Conservation (phyloP, 1,140 invertebrate species). For the Formica exsecta region DNA sequence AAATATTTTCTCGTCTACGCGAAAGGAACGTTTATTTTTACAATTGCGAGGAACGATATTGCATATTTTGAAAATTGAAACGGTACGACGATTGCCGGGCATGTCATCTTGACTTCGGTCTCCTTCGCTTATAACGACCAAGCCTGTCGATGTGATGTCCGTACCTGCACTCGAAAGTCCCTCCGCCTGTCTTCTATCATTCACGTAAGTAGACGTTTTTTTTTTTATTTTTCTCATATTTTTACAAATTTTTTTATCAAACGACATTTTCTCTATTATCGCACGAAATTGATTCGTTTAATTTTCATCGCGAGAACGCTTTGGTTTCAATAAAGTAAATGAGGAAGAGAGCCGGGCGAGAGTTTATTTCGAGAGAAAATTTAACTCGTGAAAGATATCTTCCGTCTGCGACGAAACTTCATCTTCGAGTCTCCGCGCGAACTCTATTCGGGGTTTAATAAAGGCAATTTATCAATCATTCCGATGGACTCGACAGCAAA, state of each 20-base stretch:
- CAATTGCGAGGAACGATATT: not conserved
- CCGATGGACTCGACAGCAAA: constrained; percentile 54
- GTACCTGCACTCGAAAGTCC: constrained; percentile 54
- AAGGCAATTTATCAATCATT: constrained; percentile 62
- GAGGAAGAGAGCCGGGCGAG: not conserved
- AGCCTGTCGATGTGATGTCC: constrained; percentile 52
- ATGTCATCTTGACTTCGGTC: not conserved
- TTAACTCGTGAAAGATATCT: constrained; percentile 25
- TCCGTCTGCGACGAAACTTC: constrained; percentile 29
- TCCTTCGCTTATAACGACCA: constrained; percentile 4
- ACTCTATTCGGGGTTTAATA: constrained; percentile 42
- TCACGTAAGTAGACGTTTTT: constrained; percentile 80
- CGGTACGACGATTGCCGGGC: not conserved
- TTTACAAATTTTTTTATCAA: not conserved
- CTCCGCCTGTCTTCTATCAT: constrained; percentile 66
- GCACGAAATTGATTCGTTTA: not conserved
- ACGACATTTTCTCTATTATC: not conserved
- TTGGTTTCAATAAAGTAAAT: not conserved
- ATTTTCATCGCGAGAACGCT: not conserved
- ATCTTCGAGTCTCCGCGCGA: constrained; percentile 39
- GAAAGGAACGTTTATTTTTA: constrained; percentile 27
- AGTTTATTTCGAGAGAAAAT: not conserved
- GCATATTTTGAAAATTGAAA: constrained; percentile 5
- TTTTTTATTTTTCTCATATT: constrained; percentile 57
- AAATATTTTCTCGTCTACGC: constrained; percentile 18